Percentiles rank a stretch among this genome's conserved stretches.
phyloP scores from a whole-genome alignment of 2,113 vertebrate species.

The Rhabdomys dilectus region DNA sequence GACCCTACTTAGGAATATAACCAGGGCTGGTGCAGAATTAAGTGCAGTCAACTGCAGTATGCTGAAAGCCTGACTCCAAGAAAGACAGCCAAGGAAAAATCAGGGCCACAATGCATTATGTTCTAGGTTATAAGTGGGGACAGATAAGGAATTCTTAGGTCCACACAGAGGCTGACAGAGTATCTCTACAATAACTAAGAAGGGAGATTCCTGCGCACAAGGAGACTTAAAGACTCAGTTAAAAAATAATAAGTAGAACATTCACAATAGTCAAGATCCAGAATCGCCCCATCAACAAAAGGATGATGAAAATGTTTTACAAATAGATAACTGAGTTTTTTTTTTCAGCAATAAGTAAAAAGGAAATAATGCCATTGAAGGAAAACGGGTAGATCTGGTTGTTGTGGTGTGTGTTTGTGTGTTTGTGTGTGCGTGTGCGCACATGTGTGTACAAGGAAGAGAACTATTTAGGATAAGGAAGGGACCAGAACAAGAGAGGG shows the following conservation, averaged over 20 bases:
- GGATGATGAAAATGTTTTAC: neutral
- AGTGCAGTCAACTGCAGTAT: neutral
- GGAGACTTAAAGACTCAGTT: neutral
- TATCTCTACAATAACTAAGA: too few relatives aligned
- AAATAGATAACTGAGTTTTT: neutral
- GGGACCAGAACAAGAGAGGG: too few relatives aligned
- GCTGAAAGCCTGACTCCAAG: neutral
- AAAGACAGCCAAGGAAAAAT: neutral
- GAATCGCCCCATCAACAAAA: neutral
- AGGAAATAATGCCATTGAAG: neutral
- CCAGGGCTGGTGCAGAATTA: neutral
- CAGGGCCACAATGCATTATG: neutral
- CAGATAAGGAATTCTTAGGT: neutral
- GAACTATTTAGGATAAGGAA: too few relatives aligned
- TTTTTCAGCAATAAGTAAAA: neutral
- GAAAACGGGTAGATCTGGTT: neutral
- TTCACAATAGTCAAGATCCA: neutral
- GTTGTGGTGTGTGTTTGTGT: neutral
- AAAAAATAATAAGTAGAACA: neutral
- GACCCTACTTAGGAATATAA: neutral
- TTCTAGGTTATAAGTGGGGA: neutral
- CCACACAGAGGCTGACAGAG: too few relatives aligned
- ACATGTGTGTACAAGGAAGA: too few relatives aligned
- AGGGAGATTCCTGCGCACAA: neutral
- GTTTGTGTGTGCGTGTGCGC: neutral